phyloP scores from a whole-genome alignment of 2,113 vertebrate species.

The Paradoxurus hermaphroditus region DNA sequence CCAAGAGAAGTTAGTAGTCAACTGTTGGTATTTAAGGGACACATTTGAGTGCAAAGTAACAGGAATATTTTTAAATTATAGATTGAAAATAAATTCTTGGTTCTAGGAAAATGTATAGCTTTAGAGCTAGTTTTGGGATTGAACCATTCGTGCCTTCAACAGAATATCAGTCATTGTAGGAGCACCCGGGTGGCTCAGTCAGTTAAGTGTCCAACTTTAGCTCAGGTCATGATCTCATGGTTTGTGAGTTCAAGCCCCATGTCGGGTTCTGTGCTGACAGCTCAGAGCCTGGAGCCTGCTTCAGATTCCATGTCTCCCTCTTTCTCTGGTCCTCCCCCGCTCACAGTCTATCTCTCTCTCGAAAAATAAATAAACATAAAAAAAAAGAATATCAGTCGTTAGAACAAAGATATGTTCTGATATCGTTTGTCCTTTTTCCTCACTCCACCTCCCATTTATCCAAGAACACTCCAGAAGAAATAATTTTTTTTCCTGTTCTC shows the following conservation, averaged over 20 bases:
- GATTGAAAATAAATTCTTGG: background rate
- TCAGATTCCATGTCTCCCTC: too few species aligned
- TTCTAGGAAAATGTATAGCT: background rate
- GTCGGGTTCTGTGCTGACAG: too few species aligned
- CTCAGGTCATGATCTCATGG: too few species aligned
- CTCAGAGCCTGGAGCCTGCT: too few species aligned
- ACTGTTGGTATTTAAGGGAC: background rate
- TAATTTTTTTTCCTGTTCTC: background rate
- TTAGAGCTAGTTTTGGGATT: background rate
- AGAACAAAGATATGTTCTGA: background rate
- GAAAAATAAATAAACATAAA: too few species aligned
- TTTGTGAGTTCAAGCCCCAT: too few species aligned
- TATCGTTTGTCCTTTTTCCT: background rate
- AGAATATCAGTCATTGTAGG: background rate
- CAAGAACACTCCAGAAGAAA: background rate
- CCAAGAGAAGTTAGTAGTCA: background rate
- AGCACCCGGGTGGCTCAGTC: too few species aligned
- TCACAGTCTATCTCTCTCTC: too few species aligned
- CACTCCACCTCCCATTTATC: background rate
- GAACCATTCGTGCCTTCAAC: background rate
- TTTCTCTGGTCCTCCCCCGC: too few species aligned
- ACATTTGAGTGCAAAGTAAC: background rate
- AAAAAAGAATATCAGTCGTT: background rate
- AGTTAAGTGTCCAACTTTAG: too few species aligned
- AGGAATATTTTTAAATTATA: background rate